Conservation (phyloP, 2,888 invertebrate genomes). For the Epistrophella euchroma region DNA sequence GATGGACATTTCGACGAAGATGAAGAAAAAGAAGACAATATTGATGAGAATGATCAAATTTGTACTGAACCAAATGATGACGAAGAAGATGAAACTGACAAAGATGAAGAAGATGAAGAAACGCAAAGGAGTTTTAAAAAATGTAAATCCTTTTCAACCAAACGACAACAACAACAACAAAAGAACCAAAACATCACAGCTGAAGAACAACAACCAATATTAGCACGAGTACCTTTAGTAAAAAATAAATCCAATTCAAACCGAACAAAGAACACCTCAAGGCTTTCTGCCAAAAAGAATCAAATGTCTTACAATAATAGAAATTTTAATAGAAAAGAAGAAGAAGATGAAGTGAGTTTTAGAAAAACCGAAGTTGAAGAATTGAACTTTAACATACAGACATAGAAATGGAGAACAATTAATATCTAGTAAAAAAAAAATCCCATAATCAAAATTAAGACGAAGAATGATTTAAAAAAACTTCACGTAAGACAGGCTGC, state of each 20-base stretch:
- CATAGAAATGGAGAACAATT: constrained; percentile 42
- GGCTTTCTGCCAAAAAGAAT: constrained; percentile 50
- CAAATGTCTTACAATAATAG: constrained; percentile 37
- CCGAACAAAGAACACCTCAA: constrained; percentile 43
- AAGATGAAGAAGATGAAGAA: constrained; percentile 21
- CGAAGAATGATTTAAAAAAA: constrained; percentile 9
- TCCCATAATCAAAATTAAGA: not conserved
- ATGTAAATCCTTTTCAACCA: constrained; percentile 30
- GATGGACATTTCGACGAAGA: constrained; percentile 78
- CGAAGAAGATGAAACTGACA: constrained; percentile 21
- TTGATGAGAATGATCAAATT: constrained; percentile 45
- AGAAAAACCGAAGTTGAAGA: constrained; percentile 52
- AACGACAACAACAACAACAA: not conserved
- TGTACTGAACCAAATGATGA: constrained; percentile 28
- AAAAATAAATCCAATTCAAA: constrained; percentile 46
- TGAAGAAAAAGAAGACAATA: constrained; percentile 70
- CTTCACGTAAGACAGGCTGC: constrained; percentile 37
- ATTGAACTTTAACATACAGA: constrained; percentile 47
- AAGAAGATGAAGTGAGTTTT: constrained; percentile 51
- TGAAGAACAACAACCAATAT: constrained; percentile 54
- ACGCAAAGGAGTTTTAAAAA: constrained; percentile 29
- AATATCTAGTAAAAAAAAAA: not conserved
- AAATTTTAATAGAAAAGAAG: constrained; percentile 18
- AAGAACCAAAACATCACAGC: constrained; percentile 38
- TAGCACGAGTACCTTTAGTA: constrained; percentile 19